A percentile compares a stretch with the other conserved stretches of the same genome.
Evolutionary conservation across 2,888 invertebrate species (phyloP).

Genomic region (Spilarctia lutea): DNA sequence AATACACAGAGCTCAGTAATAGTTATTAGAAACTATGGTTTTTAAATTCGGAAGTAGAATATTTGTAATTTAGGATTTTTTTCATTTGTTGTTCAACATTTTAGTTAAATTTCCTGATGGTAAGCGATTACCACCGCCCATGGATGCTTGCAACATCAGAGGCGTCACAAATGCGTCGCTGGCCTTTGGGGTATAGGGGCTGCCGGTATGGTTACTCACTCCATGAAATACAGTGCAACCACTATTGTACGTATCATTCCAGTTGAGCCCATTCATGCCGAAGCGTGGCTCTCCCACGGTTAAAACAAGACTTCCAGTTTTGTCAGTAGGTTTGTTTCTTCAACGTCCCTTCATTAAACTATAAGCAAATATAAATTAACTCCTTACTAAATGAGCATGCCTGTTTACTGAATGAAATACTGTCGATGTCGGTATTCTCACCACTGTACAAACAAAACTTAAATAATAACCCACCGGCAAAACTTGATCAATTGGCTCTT

Average conservation of each 20-base stretch:
- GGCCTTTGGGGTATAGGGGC: too few species aligned
- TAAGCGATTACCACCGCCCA: too few species aligned
- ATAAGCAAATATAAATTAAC: not conserved
- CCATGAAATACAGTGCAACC: too few species aligned
- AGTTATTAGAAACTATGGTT: slow-evolving; percentile 11
- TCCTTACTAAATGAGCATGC: not conserved
- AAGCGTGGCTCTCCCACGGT: too few species aligned
- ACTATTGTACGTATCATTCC: too few species aligned
- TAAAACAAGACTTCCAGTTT: not conserved
- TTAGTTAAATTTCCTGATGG: too few species aligned
- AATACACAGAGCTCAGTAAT: slow-evolving; percentile 27
- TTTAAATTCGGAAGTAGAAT: slow-evolving; percentile 13
- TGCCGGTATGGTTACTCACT: too few species aligned
- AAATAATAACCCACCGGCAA: slow-evolving; percentile 36
- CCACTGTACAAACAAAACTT: slow-evolving; percentile 34
- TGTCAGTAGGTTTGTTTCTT: not conserved
- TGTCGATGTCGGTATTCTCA: slow-evolving; percentile 11
- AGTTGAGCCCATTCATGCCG: too few species aligned
- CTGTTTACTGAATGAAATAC: not conserved
- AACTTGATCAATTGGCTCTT: slow-evolving; percentile 62
- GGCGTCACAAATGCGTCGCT: too few species aligned
- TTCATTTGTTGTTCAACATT: too few species aligned
- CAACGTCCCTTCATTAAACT: not conserved
- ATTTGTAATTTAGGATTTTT: not conserved
- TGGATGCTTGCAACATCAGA: too few species aligned